A percentile compares a stretch with the other conserved stretches of the same genome.
phyloP scores from a whole-genome alignment of 2,113 vertebrate species.

The Brachyhypopomus occidentalis region DNA sequence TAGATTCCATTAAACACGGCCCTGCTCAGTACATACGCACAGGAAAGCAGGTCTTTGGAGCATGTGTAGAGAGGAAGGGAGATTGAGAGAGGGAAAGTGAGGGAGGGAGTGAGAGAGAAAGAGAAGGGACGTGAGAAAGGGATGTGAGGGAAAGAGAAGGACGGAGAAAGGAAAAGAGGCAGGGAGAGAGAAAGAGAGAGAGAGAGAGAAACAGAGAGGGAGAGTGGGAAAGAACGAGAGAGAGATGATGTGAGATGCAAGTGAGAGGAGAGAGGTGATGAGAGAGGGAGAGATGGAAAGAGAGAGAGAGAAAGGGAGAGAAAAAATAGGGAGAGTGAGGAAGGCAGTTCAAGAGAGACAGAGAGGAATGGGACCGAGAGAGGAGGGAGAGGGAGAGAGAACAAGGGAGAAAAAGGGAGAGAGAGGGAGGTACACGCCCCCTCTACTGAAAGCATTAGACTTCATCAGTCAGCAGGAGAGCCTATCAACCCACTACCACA shows the following conservation, averaged over 20 bases:
- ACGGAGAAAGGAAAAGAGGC: constrained; percentile 50
- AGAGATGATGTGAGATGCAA: constrained; percentile 54
- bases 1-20: constrained; percentile 74
- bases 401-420: constrained; percentile 56
- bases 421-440: constrained; percentile 59
- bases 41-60: constrained; percentile 30
- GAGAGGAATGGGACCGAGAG: background rate
- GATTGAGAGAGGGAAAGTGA: constrained; percentile 8
- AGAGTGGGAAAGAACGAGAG: constrained; percentile 11
- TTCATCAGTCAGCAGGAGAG: constrained; percentile 60
- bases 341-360: constrained; percentile 21
- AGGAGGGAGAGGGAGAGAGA: constrained; percentile 10
- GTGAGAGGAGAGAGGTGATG: constrained; percentile 31
- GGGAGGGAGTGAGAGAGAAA: constrained; percentile 22
- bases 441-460: constrained; percentile 65
- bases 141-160: background rate
- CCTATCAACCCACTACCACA: constrained; percentile 60
- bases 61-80: constrained; percentile 20
- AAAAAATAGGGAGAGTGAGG: background rate
- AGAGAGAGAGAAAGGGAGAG: constrained; percentile 54
- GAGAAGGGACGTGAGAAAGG: background rate
- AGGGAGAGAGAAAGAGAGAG: constrained; percentile 12
- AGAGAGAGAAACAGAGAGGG: background rate
- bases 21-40: constrained; percentile 66
- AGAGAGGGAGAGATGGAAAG: constrained; percentile 26